phyloP scores from a whole-genome alignment of 2,797 vertebrate genomes.

The Trichosurus vulpecula region DNA sequence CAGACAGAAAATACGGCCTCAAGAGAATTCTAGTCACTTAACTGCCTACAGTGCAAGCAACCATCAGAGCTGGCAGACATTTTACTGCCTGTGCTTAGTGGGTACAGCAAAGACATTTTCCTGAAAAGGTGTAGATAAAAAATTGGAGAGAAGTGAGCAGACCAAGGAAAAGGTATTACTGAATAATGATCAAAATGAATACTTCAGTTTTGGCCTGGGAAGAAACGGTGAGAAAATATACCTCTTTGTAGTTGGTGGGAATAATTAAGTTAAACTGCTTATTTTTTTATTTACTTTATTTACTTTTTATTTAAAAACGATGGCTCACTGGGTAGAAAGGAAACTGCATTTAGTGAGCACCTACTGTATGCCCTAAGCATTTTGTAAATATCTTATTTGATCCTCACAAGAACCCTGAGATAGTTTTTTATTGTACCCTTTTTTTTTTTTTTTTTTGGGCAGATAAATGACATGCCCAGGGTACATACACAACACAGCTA shows the following conservation, averaged over 20 bases:
- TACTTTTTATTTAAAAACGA: too few species aligned
- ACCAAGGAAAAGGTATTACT: background rate
- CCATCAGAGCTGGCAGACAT: too few species aligned
- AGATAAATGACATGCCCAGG: background rate
- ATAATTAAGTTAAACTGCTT: too few species aligned
- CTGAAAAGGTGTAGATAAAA: too few species aligned
- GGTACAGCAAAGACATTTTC: too few species aligned
- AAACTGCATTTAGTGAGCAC: background rate
- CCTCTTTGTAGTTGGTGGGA: too few species aligned
- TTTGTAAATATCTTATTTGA: background rate
- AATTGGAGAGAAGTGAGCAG: background rate
- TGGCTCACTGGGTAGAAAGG: background rate
- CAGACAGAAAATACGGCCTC: too few species aligned
- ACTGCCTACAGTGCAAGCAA: background rate
- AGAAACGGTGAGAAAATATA: background rate
- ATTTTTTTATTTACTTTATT: too few species aligned
- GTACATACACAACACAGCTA: too few species aligned
- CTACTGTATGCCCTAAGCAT: background rate
- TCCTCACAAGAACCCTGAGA: background rate
- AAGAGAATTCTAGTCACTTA: background rate
- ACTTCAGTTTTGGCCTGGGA: background rate
- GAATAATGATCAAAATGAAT: background rate
- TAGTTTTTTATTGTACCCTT: too few species aligned
- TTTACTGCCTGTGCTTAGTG: too few species aligned
- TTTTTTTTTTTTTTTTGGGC: too few species aligned